phyloP scores from a whole-genome alignment of 2,888 invertebrate genomes.

The Campopleginae sp. region DNA sequence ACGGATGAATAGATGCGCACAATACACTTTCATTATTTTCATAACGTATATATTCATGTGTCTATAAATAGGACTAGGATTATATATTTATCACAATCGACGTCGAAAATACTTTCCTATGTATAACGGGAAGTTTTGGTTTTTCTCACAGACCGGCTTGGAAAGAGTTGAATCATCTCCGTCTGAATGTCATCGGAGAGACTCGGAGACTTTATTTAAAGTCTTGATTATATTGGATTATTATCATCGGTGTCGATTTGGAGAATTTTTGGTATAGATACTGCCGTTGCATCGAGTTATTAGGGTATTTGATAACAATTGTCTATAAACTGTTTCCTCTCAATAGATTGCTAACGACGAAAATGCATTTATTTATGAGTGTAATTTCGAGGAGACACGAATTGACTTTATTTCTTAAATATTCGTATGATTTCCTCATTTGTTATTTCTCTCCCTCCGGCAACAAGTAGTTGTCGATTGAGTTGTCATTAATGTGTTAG shows the following conservation, averaged over 20 bases:
- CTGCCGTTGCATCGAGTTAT: not conserved
- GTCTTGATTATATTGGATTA: constrained; percentile 9
- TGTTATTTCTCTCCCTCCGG: constrained; percentile 14
- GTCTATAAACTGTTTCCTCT: constrained; percentile 16
- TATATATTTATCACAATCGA: constrained; percentile 66
- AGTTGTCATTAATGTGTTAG: constrained; percentile 12
- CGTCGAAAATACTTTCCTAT: constrained; percentile 66
- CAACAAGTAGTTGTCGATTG: constrained; percentile 39
- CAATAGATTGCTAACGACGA: constrained; percentile 23
- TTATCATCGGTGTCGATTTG: not conserved
- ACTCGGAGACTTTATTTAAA: constrained; percentile 17
- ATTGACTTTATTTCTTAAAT: constrained; percentile 62
- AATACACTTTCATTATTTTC: constrained; percentile 30
- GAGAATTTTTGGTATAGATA: not conserved
- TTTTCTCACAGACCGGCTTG: constrained; percentile 32
- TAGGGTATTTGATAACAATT: not conserved
- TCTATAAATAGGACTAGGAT: constrained; percentile 56
- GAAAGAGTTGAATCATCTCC: not conserved
- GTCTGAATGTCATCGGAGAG: not conserved
- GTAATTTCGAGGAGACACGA: constrained; percentile 44
- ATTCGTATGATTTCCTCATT: constrained; percentile 30
- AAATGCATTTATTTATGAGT: constrained; percentile 33
- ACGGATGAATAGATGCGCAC: constrained; percentile 11
- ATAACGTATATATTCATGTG: constrained; percentile 50
- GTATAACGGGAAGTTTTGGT: constrained; percentile 52